Base-by-base conservation (phyloP, 2,797 vertebrate genomes). In the Philypnodon macrostomus region DNA sequence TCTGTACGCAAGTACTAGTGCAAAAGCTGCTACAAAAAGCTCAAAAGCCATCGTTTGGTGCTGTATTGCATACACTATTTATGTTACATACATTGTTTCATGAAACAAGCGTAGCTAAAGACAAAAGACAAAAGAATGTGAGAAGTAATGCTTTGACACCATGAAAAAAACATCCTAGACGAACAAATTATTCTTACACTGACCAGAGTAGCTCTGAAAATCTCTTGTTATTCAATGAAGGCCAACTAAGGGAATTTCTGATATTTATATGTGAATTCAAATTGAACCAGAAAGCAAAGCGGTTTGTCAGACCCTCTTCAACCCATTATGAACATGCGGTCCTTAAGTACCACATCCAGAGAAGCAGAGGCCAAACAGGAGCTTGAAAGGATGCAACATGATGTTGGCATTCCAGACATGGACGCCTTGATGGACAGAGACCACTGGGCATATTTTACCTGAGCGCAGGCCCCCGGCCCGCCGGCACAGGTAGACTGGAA, bases 401-500 rank as follows among this genome's bases (percentile, higher is more conserved):
- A 76, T 73, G 71, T 45, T 42, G 64, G 63, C 79, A 81, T 82
- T 87, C 67, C 59, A 75, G 75, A 79, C 65, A 77, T 1, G 14
- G 50, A 48, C 49, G 45, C 48, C 80, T 41, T 21, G 67, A 63
- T 62, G 67, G n/a, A 70, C 58, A 67, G 29, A 71, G 73, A 66
- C 73, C 68, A 38, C 51, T 53, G 37, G 46, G 70, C 69, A 66
- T 54, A n/a, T 80, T 83, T 90, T 91, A 91, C 90, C 90, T 92
- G 90, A 84, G 77, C 87, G 85, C 88, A 90, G 85, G 81, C 84
- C 89, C 79, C 89, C 88, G 4, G 88, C 87, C 85, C 89, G 89
- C 68, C 89, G 88, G 83, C 89, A 92, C 77, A 92, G 86, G 83
- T 91, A 92, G 50, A 91, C 90, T 7, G 90, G 90, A 52, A 92